A percentile compares a stretch with the other conserved stretches of the same genome.
Evolutionary conservation across 2,797 vertebrate genomes (phyloP).

Genomic region (Peromyscus attwateri): DNA sequence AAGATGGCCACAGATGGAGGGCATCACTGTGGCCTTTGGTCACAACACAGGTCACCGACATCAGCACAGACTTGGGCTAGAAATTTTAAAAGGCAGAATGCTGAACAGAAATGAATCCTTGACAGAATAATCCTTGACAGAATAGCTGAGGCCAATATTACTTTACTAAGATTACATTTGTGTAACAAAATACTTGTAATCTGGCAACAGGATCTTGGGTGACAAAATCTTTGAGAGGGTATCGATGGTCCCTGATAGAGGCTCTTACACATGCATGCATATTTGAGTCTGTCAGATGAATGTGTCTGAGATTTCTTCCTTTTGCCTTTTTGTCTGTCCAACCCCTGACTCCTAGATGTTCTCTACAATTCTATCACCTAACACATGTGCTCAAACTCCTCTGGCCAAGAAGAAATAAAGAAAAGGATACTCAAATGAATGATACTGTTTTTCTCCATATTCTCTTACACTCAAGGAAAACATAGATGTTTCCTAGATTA

Average conservation of each 20-base stretch:
- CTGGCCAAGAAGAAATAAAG: neutral
- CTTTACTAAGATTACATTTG: neutral
- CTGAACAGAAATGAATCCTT: slow-evolving; percentile 20
- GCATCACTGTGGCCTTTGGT: too few relatives aligned
- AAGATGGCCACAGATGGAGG: neutral
- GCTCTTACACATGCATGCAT: neutral
- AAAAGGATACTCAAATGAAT: neutral
- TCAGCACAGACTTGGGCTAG: neutral
- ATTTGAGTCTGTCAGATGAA: neutral
- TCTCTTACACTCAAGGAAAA: neutral
- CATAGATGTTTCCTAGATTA: slow-evolving; percentile 36
- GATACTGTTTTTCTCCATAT: neutral
- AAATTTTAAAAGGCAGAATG: neutral
- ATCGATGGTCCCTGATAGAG: neutral
- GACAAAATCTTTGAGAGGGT: neutral
- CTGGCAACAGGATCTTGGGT: neutral
- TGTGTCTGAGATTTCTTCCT: neutral
- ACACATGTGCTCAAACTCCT: neutral
- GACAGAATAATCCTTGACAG: neutral
- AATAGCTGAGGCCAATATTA: neutral
- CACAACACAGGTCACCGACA: neutral
- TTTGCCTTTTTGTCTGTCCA: neutral
- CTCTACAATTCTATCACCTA: neutral
- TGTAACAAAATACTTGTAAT: neutral
- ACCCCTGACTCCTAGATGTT: neutral